Evolutionary conservation across 2,797 vertebrate genomes (phyloP).

Genomic region (Rhinichthys osculus): DNA sequence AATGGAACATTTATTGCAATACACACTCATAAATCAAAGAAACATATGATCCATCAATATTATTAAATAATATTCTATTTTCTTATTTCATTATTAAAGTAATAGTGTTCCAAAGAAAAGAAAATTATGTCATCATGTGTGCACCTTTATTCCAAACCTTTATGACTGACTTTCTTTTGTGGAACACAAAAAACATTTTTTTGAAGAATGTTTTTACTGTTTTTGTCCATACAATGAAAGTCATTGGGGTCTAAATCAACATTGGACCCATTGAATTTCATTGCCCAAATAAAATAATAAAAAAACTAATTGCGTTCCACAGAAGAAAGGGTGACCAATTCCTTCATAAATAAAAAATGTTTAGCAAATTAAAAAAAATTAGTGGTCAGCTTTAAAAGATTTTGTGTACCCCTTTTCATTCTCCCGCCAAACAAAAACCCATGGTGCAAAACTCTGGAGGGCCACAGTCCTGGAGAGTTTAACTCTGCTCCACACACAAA

Average conservation of each 20-base stretch:
- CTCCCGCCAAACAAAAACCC: constrained; percentile 19
- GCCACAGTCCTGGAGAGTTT: not conserved
- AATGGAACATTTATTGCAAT: constrained; percentile 17
- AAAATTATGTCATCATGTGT: not conserved
- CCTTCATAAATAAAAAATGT: not conserved
- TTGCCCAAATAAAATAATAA: not conserved
- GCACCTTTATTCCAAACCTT: not conserved
- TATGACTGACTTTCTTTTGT: not conserved
- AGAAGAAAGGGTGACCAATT: not conserved
- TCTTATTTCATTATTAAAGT: not conserved
- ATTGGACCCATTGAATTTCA: not conserved
- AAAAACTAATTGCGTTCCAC: not conserved
- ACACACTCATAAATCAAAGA: constrained; percentile 23
- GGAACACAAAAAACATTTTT: not conserved
- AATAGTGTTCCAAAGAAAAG: not conserved
- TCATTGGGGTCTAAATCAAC: not conserved
- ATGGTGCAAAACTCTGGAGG: not conserved
- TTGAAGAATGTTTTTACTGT: not conserved
- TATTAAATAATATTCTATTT: not conserved
- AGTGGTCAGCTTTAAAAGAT: not conserved
- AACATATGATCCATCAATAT: not conserved
- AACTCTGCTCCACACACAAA: not conserved
- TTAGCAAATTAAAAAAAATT: not conserved
- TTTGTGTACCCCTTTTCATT: not conserved
- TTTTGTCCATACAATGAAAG: not conserved